Evolutionary conservation across 2,888 invertebrate species (phyloP).

Genomic region (Ornithoptera priamus): DNA sequence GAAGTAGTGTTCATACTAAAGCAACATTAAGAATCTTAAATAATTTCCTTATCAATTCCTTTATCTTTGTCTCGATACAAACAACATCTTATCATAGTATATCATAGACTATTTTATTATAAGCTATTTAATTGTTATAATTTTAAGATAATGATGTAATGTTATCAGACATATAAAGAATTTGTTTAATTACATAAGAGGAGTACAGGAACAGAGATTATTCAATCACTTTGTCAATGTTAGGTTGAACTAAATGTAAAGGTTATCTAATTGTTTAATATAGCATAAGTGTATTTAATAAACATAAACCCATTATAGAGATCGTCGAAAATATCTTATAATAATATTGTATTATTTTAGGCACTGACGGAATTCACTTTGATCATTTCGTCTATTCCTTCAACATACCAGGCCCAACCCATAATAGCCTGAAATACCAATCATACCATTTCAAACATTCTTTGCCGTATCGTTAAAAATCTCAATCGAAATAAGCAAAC

Average conservation of each 20-base stretch:
- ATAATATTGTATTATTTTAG: neutral
- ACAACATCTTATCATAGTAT: no score
- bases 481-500: constrained; percentile 21
- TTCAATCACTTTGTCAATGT: neutral
- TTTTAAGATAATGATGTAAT: no score
- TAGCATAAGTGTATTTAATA: neutral
- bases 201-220: neutral
- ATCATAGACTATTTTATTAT: no score
- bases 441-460: constrained; percentile 40
- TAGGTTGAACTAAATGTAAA: neutral
- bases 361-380: constrained; percentile 48
- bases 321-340: neutral
- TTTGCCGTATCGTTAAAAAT: constrained; percentile 22
- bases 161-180: no score
- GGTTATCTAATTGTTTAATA: neutral
- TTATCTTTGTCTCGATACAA: no score
- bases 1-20: no score
- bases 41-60: no score
- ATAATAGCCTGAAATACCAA: constrained; percentile 52
- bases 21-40: no score
- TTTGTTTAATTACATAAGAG: no score
- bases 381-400: constrained; percentile 44
- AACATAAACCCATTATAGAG: neutral
- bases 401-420: constrained; percentile 47
- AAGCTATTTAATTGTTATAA: no score